Evolutionary conservation across 1,140 invertebrate genomes (phyloP).

Genomic region (Meloidogyne chitwoodi): DNA sequence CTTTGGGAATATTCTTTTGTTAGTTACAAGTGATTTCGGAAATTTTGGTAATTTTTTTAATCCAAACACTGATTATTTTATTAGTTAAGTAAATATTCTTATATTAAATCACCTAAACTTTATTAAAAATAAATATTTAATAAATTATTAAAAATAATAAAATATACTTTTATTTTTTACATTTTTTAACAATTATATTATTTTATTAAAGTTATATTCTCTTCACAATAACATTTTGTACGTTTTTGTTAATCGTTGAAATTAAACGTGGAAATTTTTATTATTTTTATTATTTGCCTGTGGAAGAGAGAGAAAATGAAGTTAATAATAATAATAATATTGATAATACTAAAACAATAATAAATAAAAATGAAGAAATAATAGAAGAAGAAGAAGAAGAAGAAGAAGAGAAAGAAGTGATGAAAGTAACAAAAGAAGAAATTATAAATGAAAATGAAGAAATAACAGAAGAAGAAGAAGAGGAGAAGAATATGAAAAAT

Average conservation of each 20-base stretch:
- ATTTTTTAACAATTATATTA: neutral
- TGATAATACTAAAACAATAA: no score
- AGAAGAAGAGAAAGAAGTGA: neutral
- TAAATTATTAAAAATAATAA: no score
- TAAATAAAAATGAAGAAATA: neutral
- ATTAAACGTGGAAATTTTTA: neutral
- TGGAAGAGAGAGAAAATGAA: neutral
- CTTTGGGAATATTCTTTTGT: no score
- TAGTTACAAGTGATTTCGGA: no score
- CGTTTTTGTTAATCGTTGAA: neutral
- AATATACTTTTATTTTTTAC: no score
- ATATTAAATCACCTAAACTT: no score
- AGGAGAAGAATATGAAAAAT: neutral
- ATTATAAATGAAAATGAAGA: neutral
- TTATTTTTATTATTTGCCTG: neutral
- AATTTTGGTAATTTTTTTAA: no score
- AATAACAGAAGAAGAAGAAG: neutral
- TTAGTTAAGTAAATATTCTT: no score
- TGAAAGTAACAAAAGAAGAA: neutral
- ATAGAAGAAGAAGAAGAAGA: neutral
- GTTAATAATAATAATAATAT: neutral
- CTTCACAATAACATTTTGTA: neutral
- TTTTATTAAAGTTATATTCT: neutral
- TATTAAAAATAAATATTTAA: no score
- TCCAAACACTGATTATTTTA: no score